These are phyloP conservation scores for Saturnia pavonia DNA, from an alignment of 2,888 invertebrate genomes.

Conservation along the genomic window DNA sequence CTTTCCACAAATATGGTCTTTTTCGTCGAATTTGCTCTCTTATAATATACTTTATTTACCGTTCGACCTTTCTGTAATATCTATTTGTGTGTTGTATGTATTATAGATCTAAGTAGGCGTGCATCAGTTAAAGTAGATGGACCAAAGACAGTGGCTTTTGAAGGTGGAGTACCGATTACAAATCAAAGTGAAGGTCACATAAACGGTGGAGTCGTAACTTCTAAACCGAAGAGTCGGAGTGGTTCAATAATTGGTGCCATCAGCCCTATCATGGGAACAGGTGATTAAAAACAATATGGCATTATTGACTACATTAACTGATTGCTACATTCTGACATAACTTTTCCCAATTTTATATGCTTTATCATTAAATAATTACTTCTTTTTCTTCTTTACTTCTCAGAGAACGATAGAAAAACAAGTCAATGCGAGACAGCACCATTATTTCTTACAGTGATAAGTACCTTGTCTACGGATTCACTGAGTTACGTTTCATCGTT, in stretches of 20 bases:
- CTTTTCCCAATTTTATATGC: not conserved
- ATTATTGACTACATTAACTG: not conserved
- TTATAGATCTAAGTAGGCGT: conserved; percentile 65
- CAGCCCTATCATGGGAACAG: conserved; percentile 78
- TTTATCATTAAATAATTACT: not conserved
- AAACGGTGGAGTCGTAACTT: conserved; percentile 19
- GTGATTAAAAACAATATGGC: conserved; percentile 38
- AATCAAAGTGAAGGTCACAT: conserved; percentile 54
- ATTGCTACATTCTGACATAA: too few relatives aligned
- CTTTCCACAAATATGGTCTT: too few relatives aligned
- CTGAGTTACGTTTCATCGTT: conserved; percentile 53
- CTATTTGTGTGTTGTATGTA: not conserved
- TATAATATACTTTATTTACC: too few relatives aligned
- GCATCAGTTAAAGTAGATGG: conserved; percentile 67
- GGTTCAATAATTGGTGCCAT: conserved; percentile 79
- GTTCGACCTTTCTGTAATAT: too few relatives aligned
- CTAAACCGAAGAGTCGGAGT: conserved; percentile 71
- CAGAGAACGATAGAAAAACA: conserved; percentile 7
- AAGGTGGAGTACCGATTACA: conserved; percentile 52
- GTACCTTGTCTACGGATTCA: conserved; percentile 71
- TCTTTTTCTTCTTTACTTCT: not conserved
- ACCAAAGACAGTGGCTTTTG: conserved; percentile 66
- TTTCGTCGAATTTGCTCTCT: too few relatives aligned
- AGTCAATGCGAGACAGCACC: conserved; percentile 7
- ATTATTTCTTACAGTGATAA: conserved; percentile 56